Conservation (phyloP, 2,888 invertebrate species). For the Lypha dubia region DNA sequence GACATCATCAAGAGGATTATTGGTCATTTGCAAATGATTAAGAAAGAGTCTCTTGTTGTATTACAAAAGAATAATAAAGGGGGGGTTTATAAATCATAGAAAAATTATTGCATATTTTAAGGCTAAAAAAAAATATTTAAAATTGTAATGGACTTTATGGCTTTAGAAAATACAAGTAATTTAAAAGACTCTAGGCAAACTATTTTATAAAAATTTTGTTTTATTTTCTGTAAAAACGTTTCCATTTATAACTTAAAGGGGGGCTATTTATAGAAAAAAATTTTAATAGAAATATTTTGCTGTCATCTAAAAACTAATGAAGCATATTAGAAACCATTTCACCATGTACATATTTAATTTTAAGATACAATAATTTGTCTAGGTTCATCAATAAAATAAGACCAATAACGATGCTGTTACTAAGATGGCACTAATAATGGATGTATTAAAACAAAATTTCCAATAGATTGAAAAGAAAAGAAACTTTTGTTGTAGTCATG, state of each 20-base stretch:
- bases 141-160: no score
- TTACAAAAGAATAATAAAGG: not conserved
- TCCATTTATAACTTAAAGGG: not conserved
- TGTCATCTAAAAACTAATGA: slow-evolving; percentile 51
- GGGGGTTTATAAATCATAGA: not conserved
- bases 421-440: not conserved
- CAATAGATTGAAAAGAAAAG: not conserved
- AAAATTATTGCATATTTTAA: slow-evolving; percentile 17
- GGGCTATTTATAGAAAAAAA: not conserved
- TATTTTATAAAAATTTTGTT: not conserved
- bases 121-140: slow-evolving; percentile 1
- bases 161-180: no score
- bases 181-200: no score
- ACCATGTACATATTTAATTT: slow-evolving; percentile 33
- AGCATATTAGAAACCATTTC: slow-evolving; percentile 58
- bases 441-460: not conserved
- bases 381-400: slow-evolving; percentile 7
- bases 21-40: slow-evolving; percentile 1
- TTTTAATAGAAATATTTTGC: not conserved
- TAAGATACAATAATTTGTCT: not conserved
- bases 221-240: not conserved
- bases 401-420: slow-evolving; percentile 1
- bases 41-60: not conserved
- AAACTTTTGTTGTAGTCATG: slow-evolving; percentile 22
- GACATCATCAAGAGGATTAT: slow-evolving; percentile 14